Evolutionary conservation across 2,888 invertebrate genomes (phyloP).

Genomic region (Gnatocerus cornutus): DNA sequence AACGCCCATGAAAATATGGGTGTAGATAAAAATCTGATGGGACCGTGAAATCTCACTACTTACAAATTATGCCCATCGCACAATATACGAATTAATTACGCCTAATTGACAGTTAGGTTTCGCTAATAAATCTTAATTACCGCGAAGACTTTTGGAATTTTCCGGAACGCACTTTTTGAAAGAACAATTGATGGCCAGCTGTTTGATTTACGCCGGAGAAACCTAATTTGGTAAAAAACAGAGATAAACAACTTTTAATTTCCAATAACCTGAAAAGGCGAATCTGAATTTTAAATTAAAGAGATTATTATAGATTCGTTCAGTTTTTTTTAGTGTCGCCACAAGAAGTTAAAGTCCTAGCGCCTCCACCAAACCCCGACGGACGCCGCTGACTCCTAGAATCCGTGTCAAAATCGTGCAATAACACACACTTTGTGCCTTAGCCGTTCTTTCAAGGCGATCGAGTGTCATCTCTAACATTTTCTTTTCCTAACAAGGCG

Average conservation of each 20-base stretch:
- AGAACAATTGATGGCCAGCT: neutral
- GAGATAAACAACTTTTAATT: constrained; percentile 8
- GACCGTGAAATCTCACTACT: neutral
- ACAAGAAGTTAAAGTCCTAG: neutral
- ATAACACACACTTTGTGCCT: constrained; percentile 23
- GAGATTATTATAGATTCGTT: constrained; percentile 4
- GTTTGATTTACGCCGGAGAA: constrained; percentile 9
- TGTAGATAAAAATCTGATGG: constrained; percentile 14
- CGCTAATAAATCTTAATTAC: constrained; percentile 15
- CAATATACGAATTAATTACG: constrained; percentile 13
- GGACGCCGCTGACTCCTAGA: constrained; percentile 22
- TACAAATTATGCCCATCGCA: constrained; percentile 7
- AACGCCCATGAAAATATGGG: constrained; percentile 5
- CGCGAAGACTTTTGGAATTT: neutral
- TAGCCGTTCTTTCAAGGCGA: constrained; percentile 57
- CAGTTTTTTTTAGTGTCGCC: neutral
- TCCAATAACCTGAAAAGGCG: constrained; percentile 6
- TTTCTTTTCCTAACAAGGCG: constrained; percentile 11
- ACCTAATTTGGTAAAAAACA: neutral
- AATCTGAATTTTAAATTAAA: constrained; percentile 28
- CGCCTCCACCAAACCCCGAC: constrained; percentile 22
- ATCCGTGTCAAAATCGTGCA: constrained; percentile 36
- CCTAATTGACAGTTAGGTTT: constrained; percentile 26
- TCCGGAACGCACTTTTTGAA: neutral
- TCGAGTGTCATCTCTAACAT: constrained; percentile 60